These are phyloP conservation scores for Phalacrocorax brasilianus DNA, from an alignment of 2,113 vertebrate genomes.

Conservation along the genomic window DNA sequence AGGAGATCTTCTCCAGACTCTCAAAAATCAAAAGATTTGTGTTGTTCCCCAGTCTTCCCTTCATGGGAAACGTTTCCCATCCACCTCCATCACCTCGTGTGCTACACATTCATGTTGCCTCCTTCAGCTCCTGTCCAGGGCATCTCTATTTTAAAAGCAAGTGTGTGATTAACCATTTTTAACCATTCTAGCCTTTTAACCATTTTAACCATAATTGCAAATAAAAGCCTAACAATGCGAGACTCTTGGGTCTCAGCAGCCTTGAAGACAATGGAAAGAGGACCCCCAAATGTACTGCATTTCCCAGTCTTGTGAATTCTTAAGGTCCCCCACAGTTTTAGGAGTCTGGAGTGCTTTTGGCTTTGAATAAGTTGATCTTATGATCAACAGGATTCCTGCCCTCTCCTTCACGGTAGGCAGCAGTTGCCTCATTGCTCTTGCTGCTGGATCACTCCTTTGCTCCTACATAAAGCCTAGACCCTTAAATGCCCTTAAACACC, in stretches of 20 bases:
- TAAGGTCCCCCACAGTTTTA: not conserved
- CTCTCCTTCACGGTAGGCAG: rapidly evolving
- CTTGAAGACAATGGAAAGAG: not conserved
- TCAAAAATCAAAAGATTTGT: not conserved
- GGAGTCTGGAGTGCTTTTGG: not conserved
- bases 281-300: rapidly evolving
- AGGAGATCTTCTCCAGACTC: not conserved
- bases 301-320: not conserved
- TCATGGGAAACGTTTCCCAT: not conserved
- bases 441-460: not conserved
- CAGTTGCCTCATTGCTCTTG: not conserved
- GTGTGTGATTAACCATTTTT: not conserved
- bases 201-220: not conserved
- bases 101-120: rapidly evolving
- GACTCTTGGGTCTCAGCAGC: not conserved
- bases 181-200: not conserved
- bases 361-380: not conserved
- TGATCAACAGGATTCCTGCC: not conserved
- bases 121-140: not conserved
- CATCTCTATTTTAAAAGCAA: not conserved
- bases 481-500: not conserved
- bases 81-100: not conserved
- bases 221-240: not conserved
- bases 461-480: not conserved
- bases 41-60: not conserved